Evolutionary conservation across 1,140 invertebrate genomes (phyloP).

Genomic region (Dufourea novaeangliae): DNA sequence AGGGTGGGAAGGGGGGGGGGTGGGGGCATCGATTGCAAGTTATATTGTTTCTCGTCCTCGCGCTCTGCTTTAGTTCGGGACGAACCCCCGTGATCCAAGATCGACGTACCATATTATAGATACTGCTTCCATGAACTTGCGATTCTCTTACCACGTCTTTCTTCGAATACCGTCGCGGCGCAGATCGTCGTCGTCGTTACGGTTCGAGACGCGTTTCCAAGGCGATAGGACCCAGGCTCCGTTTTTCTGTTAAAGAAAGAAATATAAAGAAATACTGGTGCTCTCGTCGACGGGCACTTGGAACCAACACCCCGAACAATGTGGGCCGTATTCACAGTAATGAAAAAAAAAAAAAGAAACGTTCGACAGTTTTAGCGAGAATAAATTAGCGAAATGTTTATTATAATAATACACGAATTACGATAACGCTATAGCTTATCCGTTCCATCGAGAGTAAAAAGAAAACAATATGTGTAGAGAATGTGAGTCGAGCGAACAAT

Average conservation of each 20-base stretch:
- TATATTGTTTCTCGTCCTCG: neutral
- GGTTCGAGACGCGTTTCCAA: neutral
- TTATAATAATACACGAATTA: slow-evolving; percentile 39
- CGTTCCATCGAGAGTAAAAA: slow-evolving; percentile 74
- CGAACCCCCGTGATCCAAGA: neutral
- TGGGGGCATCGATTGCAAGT: no score
- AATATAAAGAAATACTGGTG: neutral
- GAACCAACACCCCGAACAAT: neutral
- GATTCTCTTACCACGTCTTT: slow-evolving; percentile 23
- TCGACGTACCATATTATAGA: no score
- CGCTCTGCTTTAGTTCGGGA: neutral
- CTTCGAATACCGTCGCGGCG: neutral
- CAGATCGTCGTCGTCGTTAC: neutral
- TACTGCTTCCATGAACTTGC: slow-evolving; percentile 30
- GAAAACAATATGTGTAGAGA: slow-evolving; percentile 55
- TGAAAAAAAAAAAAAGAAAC: no score
- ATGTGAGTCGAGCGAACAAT: slow-evolving; percentile 48
- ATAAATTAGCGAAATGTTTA: neutral
- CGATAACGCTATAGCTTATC: slow-evolving; percentile 71
- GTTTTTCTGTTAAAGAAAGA: neutral
- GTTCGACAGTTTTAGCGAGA: slow-evolving; percentile 10
- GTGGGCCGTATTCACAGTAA: neutral
- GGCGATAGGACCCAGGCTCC: neutral
- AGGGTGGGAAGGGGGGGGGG: no score
- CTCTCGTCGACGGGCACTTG: no score